Evolutionary conservation across 1,140 invertebrate species (phyloP).

Genomic region (Euura lappo): DNA sequence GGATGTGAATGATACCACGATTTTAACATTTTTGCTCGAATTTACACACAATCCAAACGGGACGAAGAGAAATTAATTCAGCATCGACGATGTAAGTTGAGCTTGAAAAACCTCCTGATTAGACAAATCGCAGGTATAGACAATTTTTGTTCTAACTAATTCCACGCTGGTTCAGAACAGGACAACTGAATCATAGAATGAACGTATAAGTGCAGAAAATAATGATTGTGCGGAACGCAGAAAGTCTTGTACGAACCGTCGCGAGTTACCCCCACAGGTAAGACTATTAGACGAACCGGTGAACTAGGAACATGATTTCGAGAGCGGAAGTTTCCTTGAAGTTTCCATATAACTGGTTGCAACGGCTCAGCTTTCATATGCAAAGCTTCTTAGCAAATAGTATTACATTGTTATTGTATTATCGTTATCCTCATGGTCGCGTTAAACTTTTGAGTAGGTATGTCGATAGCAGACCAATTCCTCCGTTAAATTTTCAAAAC

Average conservation of each 20-base stretch:
- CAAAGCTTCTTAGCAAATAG: conserved; percentile 13
- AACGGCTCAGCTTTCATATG: neutral
- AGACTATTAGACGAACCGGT: conserved; percentile 13
- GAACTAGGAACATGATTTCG: conserved; percentile 6
- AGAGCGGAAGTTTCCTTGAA: neutral
- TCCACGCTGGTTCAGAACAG: neutral
- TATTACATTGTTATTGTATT: neutral
- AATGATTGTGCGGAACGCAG: neutral
- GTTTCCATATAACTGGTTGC: neutral
- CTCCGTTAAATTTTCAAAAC: neutral
- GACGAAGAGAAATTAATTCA: too few relatives aligned
- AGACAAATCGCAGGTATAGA: too few relatives aligned
- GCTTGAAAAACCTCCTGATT: too few relatives aligned
- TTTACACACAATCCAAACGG: too few relatives aligned
- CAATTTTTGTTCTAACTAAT: neutral
- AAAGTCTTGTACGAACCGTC: neutral
- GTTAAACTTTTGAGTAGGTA: neutral
- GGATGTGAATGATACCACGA: too few relatives aligned
- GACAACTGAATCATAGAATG: neutral
- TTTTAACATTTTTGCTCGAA: too few relatives aligned
- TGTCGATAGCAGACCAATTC: too few relatives aligned
- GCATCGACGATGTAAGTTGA: too few relatives aligned
- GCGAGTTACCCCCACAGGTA: neutral
- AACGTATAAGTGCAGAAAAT: neutral
- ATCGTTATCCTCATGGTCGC: neutral